Base-by-base conservation (phyloP, 2,888 invertebrate genomes). In the Panorpa germanica region DNA sequence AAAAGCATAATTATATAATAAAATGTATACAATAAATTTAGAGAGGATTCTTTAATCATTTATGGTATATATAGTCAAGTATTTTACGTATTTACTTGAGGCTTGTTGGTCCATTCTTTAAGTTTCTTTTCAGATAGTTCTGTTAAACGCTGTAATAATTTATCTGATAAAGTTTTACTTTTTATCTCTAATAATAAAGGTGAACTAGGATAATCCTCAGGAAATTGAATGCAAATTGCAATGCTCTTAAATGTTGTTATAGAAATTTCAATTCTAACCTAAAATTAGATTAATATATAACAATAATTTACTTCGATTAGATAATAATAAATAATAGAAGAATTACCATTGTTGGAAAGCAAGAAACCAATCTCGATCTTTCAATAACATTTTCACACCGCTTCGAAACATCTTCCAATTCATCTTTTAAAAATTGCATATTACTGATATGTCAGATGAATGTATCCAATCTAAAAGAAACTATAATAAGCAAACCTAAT, bases 371-470 rank as follows among this genome's bases (percentile, higher is more conserved):
- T 48, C 60, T 65, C 40, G 66, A 65, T 39, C 65, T 64, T 34
- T 59, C 53, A 25, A 75, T 56, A 34, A 63, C 58, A 52, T 64
- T 58, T 40, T 69, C 65, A 44, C 68, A 70, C 34, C 68, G 54
- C 45, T 61, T 61, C 46, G 60, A 63, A 34, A 75, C 61, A 51
- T 71, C 69, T 41, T 55, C 53, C 28, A 75, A 54, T 50, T 76
- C 75, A 54, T 65, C 64, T 44, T 67, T 63, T 45, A 71, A 62
- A 45, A 66, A 61, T 53, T 65, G 66, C 67, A 72, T 69, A 46
- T 42, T 45, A 42, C n/a, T n/a, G n/a, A n/a, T n/a, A n/a, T n/a
- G n/a, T n/a, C n/a, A n/a, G n/a, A n/a, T n/a, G n/a, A n/a, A n/a
- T n/a, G n/a, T n/a, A n/a, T n/a, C n/a, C n/a, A n/a, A n/a, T n/a